Conservation (phyloP, 2,888 invertebrate genomes). For the Pristionchus exspectatus region DNA sequence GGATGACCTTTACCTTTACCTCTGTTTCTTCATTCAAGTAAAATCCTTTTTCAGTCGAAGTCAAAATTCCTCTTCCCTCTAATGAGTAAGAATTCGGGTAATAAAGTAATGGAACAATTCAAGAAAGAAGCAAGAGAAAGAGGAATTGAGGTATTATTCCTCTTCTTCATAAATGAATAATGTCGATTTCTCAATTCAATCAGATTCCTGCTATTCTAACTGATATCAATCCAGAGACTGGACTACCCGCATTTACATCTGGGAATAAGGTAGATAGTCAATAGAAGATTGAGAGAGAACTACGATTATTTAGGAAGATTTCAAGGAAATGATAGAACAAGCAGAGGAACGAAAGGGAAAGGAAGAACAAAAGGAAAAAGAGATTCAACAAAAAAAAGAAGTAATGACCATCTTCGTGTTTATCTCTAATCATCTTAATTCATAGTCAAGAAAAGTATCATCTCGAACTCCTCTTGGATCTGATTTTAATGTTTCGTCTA, state of each 20-base stretch:
- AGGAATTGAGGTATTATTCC: conserved; percentile 62
- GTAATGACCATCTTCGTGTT: not conserved
- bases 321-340: conserved; percentile 67
- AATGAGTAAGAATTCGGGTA: conserved; percentile 71
- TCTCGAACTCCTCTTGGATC: conserved; percentile 25
- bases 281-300: not conserved
- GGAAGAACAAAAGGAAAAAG: conserved; percentile 52
- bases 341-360: conserved; percentile 56
- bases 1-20: too few relatives aligned
- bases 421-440: not conserved
- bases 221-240: conserved; percentile 75
- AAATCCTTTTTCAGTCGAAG: conserved; percentile 66
- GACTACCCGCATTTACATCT: conserved; percentile 68
- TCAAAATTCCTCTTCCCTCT: conserved; percentile 76
- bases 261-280: conserved; percentile 57
- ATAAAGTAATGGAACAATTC: conserved; percentile 76
- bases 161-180: not conserved
- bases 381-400: conserved; percentile 45
- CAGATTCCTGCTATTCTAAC: conserved; percentile 71
- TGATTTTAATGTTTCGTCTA: not conserved
- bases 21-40: too few relatives aligned
- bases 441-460: not conserved
- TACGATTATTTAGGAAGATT: conserved; percentile 59
- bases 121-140: conserved; percentile 71
- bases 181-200: not conserved